phyloP scores from a whole-genome alignment of 2,113 vertebrate genomes.

The Pomatostomus ruficeps region DNA sequence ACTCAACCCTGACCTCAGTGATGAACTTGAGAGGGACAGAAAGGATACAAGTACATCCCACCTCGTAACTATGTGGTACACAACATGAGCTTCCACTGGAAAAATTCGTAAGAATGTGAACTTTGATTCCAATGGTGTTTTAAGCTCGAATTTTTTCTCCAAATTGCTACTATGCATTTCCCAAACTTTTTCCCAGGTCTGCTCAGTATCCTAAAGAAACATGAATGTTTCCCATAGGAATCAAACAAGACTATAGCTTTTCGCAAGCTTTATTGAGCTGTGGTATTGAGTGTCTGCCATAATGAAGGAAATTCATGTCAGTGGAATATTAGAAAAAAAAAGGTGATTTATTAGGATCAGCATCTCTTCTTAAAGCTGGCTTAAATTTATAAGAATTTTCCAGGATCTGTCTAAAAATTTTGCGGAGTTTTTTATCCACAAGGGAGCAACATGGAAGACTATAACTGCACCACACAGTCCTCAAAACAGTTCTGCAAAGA shows the following conservation, averaged over 20 bases:
- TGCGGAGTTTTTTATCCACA: background rate
- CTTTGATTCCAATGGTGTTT: conserved; percentile 25
- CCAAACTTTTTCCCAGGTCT: background rate
- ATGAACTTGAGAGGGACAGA: background rate
- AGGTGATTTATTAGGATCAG: background rate
- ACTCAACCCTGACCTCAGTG: background rate
- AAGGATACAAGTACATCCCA: conserved; percentile 10
- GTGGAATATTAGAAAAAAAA: background rate
- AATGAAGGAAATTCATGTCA: background rate
- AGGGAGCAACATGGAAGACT: background rate
- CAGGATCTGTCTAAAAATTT: background rate
- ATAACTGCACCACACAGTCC: background rate
- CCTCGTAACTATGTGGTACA: background rate
- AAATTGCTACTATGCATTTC: background rate
- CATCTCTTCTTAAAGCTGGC: background rate
- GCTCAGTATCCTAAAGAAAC: background rate
- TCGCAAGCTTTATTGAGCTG: background rate
- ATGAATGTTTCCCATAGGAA: conserved; percentile 10
- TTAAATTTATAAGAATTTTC: conserved; percentile 22
- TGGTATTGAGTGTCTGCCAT: background rate
- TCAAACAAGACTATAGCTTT: background rate
- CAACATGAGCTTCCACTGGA: conserved; percentile 2
- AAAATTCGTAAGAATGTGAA: conserved; percentile 5
- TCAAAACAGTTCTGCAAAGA: background rate
- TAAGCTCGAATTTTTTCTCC: background rate